A percentile compares a stretch with the other conserved stretches of the same genome.
Evolutionary conservation across 1,140 invertebrate genomes (phyloP).

Genomic region (Notospermus geniculatus): DNA sequence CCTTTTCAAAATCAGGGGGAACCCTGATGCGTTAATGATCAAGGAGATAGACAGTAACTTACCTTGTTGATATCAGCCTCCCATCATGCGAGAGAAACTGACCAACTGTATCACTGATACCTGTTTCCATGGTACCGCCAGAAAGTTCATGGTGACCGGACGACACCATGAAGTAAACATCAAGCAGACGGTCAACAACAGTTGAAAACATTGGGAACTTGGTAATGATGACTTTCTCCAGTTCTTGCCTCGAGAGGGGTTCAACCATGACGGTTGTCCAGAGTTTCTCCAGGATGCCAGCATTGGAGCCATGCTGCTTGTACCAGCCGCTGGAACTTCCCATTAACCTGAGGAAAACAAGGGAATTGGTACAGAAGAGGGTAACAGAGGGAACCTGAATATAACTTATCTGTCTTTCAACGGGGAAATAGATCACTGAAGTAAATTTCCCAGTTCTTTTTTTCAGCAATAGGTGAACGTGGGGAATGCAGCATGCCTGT

Average conservation of each 20-base stretch:
- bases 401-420: not conserved
- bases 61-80: slow-evolving; percentile 61
- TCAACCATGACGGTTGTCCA: slow-evolving; percentile 80
- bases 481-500: too few species aligned
- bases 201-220: slow-evolving; percentile 72
- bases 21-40: too few species aligned
- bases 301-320: slow-evolving; percentile 63
- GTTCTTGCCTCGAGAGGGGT: slow-evolving; percentile 72
- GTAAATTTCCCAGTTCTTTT: not conserved
- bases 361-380: slow-evolving; percentile 25
- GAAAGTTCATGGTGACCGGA: slow-evolving; percentile 63
- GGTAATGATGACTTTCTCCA: slow-evolving; percentile 61
- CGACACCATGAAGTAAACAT: slow-evolving; percentile 81
- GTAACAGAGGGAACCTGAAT: slow-evolving; percentile 6
- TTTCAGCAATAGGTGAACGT: not conserved
- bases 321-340: slow-evolving; percentile 62
- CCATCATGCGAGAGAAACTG: slow-evolving; percentile 47
- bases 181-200: slow-evolving; percentile 73
- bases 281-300: slow-evolving; percentile 64
- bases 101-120: slow-evolving; percentile 25
- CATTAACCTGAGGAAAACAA: slow-evolving; percentile 60
- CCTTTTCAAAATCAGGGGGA: too few species aligned
- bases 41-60: slow-evolving; percentile 5
- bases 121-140: slow-evolving; percentile 24
- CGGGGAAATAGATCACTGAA: not conserved